Evolutionary conservation across 1,140 invertebrate genomes (phyloP).

Genomic region (Episyrphus balteatus): DNA sequence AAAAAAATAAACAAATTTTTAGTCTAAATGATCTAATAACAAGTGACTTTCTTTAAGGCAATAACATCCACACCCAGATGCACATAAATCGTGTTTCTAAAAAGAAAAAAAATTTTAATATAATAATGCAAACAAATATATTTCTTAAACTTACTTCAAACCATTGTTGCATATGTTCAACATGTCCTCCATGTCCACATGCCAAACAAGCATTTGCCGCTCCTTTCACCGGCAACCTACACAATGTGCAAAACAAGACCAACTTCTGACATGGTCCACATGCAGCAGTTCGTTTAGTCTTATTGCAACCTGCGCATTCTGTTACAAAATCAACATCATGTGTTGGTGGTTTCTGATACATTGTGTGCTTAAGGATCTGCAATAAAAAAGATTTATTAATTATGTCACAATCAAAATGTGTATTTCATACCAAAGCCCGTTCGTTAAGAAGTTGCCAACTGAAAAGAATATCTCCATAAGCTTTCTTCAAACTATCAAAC

Average conservation of each 20-base stretch:
- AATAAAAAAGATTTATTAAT: conserved; percentile 32
- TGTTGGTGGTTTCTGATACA: conserved; percentile 43
- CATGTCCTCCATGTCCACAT: conserved; percentile 88
- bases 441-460: conserved; percentile 69
- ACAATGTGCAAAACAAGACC: conserved; percentile 68
- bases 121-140: not conserved
- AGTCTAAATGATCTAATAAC: conserved; percentile 21
- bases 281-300: conserved; percentile 42
- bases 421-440: conserved; percentile 49
- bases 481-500: conserved; percentile 77
- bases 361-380: conserved; percentile 63
- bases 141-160: conserved; percentile 56
- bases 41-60: conserved; percentile 54
- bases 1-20: not conserved
- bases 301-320: conserved; percentile 59
- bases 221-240: conserved; percentile 75
- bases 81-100: conserved; percentile 41
- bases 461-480: conserved; percentile 82
- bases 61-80: conserved; percentile 77
- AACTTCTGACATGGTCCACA: conserved; percentile 61
- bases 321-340: conserved; percentile 66
- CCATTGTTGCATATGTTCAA: conserved; percentile 69
- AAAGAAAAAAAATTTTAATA: conserved; percentile 14
- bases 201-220: conserved; percentile 67
- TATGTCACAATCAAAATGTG: conserved; percentile 1